Base-by-base conservation (phyloP, 2,113 vertebrate species). In the Chionis minor region DNA sequence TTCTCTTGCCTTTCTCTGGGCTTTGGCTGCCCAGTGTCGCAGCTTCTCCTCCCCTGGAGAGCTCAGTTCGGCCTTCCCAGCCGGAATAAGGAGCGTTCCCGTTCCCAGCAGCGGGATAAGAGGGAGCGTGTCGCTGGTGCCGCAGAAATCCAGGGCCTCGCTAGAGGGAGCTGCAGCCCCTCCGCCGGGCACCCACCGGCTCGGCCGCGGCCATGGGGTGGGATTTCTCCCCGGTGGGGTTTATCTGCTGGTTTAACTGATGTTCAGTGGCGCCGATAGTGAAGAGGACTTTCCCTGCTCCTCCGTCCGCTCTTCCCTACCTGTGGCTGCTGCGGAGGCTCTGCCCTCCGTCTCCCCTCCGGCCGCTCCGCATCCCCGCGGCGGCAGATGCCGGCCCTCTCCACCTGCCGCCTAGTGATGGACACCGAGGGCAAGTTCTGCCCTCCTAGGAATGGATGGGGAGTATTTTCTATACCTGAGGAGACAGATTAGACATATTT, bases 111-210 rank as follows among this genome's bases (percentile, higher is more conserved):
- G 35, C 0, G 51, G 77, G 58, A 10, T 2, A 12, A 0, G 38
- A 6, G 32, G 62, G 6, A 12, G 18, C 0, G 30, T 1, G 9
- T 69, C 32, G 55, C 32, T 13, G 61, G 3, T 2, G 0, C 5
- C 27, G 85, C 81, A 55, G 13, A 12, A 10, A 14, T 47, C 5
- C 80, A 23, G 7, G 45, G 49, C 69, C 87, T 83, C 97, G 66
- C 96, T 91, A 97, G 97, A 40, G 96, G 96, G 97, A 94, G 94
- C 97, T 59, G 95, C 35, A 54, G 88, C 47, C 91, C 55, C 95
- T 95, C 4, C 10, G 38, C 38, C 38, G 38, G 38, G 38, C 38
- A 38, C 38, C 38, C 38, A 38, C 38, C 38, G 38, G 38, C 38
- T 38, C 38, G 38, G 38, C 38, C 38, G 38, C 38, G 38, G 38